phyloP scores from a whole-genome alignment of 1,140 invertebrate species.

The Drosophila fuyamai region DNA sequence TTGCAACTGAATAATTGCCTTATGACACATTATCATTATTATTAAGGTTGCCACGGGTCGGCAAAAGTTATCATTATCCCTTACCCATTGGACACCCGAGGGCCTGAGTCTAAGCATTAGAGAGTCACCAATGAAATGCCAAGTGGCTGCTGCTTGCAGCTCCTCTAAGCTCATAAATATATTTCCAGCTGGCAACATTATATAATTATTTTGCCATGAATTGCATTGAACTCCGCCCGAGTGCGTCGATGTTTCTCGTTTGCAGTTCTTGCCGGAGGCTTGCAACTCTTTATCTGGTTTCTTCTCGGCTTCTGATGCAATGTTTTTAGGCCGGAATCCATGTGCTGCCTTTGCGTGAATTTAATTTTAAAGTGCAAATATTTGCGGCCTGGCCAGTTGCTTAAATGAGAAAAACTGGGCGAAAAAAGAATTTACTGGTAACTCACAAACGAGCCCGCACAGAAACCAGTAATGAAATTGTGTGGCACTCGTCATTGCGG shows the following conservation, averaged over 20 bases:
- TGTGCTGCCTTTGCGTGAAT: slow-evolving; percentile 47
- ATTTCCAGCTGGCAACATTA: slow-evolving; percentile 70
- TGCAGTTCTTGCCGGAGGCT: slow-evolving; percentile 32
- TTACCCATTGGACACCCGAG: slow-evolving; percentile 35
- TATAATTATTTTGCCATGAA: slow-evolving; percentile 74
- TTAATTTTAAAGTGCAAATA: slow-evolving; percentile 78
- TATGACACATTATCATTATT: slow-evolving; percentile 84
- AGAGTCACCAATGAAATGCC: slow-evolving; percentile 45
- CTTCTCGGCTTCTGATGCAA: slow-evolving; percentile 23
- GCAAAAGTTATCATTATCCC: slow-evolving; percentile 58
- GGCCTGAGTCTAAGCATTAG: slow-evolving; percentile 52
- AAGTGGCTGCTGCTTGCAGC: slow-evolving; percentile 25
- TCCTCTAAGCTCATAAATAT: slow-evolving; percentile 61
- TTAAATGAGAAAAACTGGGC: slow-evolving; percentile 49
- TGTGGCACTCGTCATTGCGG: slow-evolving; percentile 53
- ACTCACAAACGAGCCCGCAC: slow-evolving; percentile 6
- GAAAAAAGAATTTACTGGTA: slow-evolving; percentile 10
- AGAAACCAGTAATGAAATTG: slow-evolving; percentile 70
- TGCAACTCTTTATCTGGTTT: slow-evolving; percentile 4
- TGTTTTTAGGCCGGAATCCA: slow-evolving; percentile 58
- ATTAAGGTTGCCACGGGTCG: slow-evolving; percentile 46
- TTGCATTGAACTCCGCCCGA: slow-evolving; percentile 28
- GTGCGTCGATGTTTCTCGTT: slow-evolving; percentile 30
- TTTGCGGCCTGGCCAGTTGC: slow-evolving; percentile 55
- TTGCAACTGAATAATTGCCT: slow-evolving; percentile 83